Evolutionary conservation across 1,140 invertebrate species (phyloP).

Genomic region (Drosophila nebulosa): DNA sequence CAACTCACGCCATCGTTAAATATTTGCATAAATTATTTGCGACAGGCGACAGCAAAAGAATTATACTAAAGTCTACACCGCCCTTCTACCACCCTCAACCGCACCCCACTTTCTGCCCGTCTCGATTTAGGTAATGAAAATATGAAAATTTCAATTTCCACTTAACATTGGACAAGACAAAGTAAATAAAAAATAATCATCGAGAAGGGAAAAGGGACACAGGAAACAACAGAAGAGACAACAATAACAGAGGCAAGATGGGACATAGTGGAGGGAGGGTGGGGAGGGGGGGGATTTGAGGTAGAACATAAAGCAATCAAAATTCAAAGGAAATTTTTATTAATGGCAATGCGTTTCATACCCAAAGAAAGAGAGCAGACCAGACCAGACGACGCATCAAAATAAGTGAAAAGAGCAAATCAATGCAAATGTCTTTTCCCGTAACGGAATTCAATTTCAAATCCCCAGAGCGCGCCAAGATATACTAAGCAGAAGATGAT

Average conservation of each 20-base stretch:
- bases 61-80: slow-evolving; percentile 28
- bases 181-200: slow-evolving; percentile 74
- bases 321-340: slow-evolving; percentile 80
- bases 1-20: slow-evolving; percentile 48
- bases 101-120: no score
- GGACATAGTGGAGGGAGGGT: neutral
- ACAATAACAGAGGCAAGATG: no score
- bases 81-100: neutral
- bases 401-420: slow-evolving; percentile 73
- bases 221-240: slow-evolving; percentile 29
- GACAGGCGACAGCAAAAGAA: slow-evolving; percentile 39
- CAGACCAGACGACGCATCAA: slow-evolving; percentile 45
- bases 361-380: neutral
- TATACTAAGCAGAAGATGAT: slow-evolving; percentile 19
- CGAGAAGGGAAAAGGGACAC: slow-evolving; percentile 19
- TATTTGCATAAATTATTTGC: slow-evolving; percentile 75
- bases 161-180: slow-evolving; percentile 58
- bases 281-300: neutral
- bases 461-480: slow-evolving; percentile 33
- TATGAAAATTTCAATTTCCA: slow-evolving; percentile 79
- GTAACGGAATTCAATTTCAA: slow-evolving; percentile 74
- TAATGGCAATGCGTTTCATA: slow-evolving; percentile 70
- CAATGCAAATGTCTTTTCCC: slow-evolving; percentile 77
- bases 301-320: slow-evolving; percentile 66
- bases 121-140: slow-evolving; percentile 53